Evolutionary conservation across 2,113 vertebrate species (phyloP).

Genomic region (Morone saxatilis): DNA sequence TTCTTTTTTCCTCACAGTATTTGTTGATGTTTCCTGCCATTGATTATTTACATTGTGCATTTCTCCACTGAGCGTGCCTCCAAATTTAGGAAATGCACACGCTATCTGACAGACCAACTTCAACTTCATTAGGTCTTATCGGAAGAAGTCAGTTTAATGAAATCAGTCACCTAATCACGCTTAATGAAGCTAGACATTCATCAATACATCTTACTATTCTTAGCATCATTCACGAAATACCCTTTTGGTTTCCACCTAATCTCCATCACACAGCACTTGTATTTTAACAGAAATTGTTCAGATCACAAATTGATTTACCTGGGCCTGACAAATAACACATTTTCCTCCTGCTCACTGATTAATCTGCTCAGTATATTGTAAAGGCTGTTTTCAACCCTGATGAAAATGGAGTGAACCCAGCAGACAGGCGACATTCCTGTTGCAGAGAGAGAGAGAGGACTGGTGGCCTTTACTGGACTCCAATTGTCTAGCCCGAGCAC

Average conservation of each 20-base stretch:
- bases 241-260: constrained; percentile 16
- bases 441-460: constrained; percentile 32
- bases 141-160: constrained; percentile 8
- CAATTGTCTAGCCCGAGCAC: constrained; percentile 55
- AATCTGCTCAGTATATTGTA: constrained; percentile 25
- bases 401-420: constrained; percentile 39
- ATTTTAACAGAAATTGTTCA: constrained; percentile 12
- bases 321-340: constrained; percentile 6
- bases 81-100: neutral
- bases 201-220: neutral
- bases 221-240: neutral
- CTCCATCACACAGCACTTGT: constrained; percentile 6
- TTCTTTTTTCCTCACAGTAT: neutral
- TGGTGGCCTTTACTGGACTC: constrained; percentile 72
- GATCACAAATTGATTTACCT: constrained; percentile 28
- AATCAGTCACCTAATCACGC: neutral
- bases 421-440: constrained; percentile 48
- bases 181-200: constrained; percentile 13
- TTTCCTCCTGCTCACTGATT: constrained; percentile 17
- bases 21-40: neutral
- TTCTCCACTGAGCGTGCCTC: neutral
- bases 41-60: constrained; percentile 1
- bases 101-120: neutral
- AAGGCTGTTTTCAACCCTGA: constrained; percentile 31
- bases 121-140: constrained; percentile 7